Percentiles rank a stretch among this genome's conserved stretches.
These are phyloP conservation scores for Ganaspis brasiliensis DNA, from an alignment of 2,888 invertebrate species.

Conservation along the genomic window DNA sequence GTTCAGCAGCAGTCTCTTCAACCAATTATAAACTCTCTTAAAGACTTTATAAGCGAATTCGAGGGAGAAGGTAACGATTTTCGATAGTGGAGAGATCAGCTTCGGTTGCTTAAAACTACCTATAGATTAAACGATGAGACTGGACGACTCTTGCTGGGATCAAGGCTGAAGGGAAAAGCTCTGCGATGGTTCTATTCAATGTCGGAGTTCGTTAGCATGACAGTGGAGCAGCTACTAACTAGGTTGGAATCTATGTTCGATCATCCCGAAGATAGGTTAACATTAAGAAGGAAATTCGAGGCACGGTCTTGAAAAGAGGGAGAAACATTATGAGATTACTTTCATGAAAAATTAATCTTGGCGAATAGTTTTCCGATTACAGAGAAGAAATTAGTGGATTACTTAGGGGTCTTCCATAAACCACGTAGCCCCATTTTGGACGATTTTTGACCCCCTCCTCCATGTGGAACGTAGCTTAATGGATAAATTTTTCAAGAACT, in stretches of 20 bases:
- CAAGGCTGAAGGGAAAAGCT: conserved; percentile 41
- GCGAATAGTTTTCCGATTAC: not conserved
- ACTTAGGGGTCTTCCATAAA: too few relatives aligned
- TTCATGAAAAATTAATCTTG: conserved; percentile 1
- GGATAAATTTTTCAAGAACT: too few relatives aligned
- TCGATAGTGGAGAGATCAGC: too few relatives aligned
- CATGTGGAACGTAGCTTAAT: too few relatives aligned
- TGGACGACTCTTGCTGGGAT: not conserved
- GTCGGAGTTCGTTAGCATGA: conserved; percentile 42
- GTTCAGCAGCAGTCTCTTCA: too few relatives aligned
- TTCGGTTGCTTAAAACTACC: too few relatives aligned
- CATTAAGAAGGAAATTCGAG: not conserved
- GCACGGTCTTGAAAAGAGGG: not conserved
- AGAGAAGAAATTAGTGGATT: not conserved
- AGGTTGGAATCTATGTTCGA: not conserved
- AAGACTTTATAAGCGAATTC: too few relatives aligned
- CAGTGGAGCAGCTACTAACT: not conserved
- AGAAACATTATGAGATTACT: not conserved
- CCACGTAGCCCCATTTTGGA: too few relatives aligned
- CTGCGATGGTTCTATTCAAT: conserved; percentile 51
- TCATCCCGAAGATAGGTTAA: not conserved
- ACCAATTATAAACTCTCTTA: too few relatives aligned
- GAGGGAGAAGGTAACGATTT: too few relatives aligned
- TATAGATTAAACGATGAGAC: too few relatives aligned
- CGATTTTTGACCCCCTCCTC: too few relatives aligned